Base-by-base conservation (phyloP, 1,140 invertebrate genomes). In the Drosophila tropicalis region DNA sequence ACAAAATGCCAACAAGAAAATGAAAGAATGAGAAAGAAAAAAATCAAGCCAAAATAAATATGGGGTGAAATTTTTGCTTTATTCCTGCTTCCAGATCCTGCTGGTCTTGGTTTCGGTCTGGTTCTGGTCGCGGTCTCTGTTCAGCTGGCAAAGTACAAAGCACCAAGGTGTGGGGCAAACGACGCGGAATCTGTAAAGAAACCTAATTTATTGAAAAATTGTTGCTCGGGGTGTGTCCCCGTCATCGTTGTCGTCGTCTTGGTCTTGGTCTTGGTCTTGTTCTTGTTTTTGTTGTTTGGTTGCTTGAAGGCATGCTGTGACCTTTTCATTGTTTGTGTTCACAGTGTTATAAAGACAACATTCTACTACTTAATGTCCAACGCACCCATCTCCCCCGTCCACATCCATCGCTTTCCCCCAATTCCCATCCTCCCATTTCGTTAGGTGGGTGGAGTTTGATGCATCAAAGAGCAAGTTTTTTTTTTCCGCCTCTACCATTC, bases 151-250 rank as follows among this genome's bases (percentile, higher is more conserved):
- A n/a, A 15, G 5, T 10, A n/a, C 13, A 29, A 34, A 34, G 22
- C 2, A 6, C n/a, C n/a, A 17, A 70, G 78, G 77, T 55, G 77
- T 74, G 65, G 62, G 80, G 62, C 65, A 69, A 76, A 70, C 68
- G 66, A 70, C 75, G 66, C 65, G 84, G 80, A 87, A 87, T 89
- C 83, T 83, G 80, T 82, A 83, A 76, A 83, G 84, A 87, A 89
- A 87, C 83, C 83, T 87, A 89, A 87, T 87, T 87, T 87, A 87
- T 87, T 87, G 83, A 87, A 87, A 87, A 89, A 89, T 87, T 89
- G 76, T 89, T 89, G 78, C 72, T 70, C 57, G 72, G 84, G 76
- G 84, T 79, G 84, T 69, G 83, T 67, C 34, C 51, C n/a, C 63
- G 60, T 71, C 63, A 29, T 62, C 62, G 54, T 64, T 19, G 39